A percentile compares a stretch with the other conserved stretches of the same genome.
Evolutionary conservation across 2,888 invertebrate species (phyloP).

Genomic region (Erynnis tages): DNA sequence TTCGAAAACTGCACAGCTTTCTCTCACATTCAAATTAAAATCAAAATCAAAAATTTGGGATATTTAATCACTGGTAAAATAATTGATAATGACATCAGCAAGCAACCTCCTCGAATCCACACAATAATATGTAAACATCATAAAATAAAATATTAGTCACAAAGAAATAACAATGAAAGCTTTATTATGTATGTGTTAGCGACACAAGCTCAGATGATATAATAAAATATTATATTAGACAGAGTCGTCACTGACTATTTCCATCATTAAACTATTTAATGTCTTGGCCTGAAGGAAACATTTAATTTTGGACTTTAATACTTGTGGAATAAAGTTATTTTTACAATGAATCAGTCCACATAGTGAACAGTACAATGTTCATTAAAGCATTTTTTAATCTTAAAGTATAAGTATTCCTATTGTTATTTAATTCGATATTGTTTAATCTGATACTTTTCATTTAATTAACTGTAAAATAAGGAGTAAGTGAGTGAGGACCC

Average conservation of each 20-base stretch:
- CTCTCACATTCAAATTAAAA: not conserved
- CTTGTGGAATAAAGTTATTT: not conserved
- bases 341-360: too few relatives aligned
- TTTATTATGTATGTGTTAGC: constrained; percentile 59
- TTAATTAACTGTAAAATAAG: too few relatives aligned
- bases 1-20: constrained; percentile 1
- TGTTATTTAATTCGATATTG: too few relatives aligned
- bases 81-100: not conserved
- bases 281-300: not conserved
- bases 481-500: not conserved
- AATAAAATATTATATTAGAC: constrained; percentile 31
- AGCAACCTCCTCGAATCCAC: constrained; percentile 12
- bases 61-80: not conserved
- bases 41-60: not conserved
- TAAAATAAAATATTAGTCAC: constrained; percentile 23
- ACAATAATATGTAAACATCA: constrained; percentile 6
- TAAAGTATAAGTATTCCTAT: too few relatives aligned
- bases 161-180: constrained; percentile 56
- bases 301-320: not conserved
- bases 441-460: too few relatives aligned
- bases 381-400: too few relatives aligned
- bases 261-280: not conserved
- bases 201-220: constrained; percentile 53
- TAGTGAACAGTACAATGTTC: too few relatives aligned
- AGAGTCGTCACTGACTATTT: constrained; percentile 10